Evolutionary conservation across 2,888 invertebrate genomes (phyloP), one percentile per base, ranked within the genome.

Genomic region (Ellobium chinense): DNA sequence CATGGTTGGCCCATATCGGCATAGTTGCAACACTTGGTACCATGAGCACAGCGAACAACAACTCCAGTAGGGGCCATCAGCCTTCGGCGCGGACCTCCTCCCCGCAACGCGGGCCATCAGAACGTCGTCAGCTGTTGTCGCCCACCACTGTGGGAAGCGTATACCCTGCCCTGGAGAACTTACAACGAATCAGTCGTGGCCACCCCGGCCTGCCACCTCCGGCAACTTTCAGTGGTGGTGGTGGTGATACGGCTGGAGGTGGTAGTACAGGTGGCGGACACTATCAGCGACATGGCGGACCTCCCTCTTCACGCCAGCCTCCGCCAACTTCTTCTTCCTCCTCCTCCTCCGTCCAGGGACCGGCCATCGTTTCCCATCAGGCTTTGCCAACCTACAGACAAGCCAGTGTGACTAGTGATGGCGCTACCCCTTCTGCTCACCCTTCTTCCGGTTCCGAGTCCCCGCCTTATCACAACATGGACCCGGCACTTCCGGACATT

Each of bases 401-500:
- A 39, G 34, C 39, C 24, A 80, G 34, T 27, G 34, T 70, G 63
- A 31, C 66, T 24, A 14, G 34, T 1, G 74, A 37, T 14, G 63
- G 36, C 0, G 39, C 73, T 2, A 34, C 63, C 4, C 46, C 74
- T 3, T 65, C 68, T 12, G 54, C 58, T 21, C 63, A 54, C 14
- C 78, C 63, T n/a, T 62, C 46, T 18, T n/a, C 34, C 3, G 12
- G 39, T 14, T 58, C 74, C n/a, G 37, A 60, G 27, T 27, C 56
- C 24, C 24, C 60, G 18, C 46, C 54, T 4, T 66, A 34, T 29
- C 68, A 27, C 0, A 18, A 21, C 37, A 1, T 80, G 60, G 72
- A 80, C 0, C 31, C 80, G 14, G 65, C 88, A 12, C 83, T 91
- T 27, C 91, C 91, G 14, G 91, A 91, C 76, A 85, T 91, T 27